These are phyloP conservation scores for Ascaphus truei DNA, from an alignment of 2,113 vertebrate species.

Conservation along the genomic window DNA sequence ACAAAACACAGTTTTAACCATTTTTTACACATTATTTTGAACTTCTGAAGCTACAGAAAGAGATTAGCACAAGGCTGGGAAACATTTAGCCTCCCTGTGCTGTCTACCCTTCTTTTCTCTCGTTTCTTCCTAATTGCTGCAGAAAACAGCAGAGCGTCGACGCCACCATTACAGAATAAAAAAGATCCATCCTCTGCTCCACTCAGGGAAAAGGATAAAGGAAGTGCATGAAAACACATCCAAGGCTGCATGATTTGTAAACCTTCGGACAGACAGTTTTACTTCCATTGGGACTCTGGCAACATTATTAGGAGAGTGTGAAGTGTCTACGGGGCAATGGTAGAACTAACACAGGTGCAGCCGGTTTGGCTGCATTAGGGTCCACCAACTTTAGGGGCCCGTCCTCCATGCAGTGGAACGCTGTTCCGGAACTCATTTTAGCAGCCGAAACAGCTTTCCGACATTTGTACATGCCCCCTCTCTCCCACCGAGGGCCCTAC, in stretches of 20 bases:
- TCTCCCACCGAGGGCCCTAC: too few relatives aligned
- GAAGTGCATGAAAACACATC: background rate
- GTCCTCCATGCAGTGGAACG: too few relatives aligned
- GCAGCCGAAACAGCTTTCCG: too few relatives aligned
- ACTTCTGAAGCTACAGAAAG: background rate
- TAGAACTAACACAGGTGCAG: too few relatives aligned
- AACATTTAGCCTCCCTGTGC: background rate
- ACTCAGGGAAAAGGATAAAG: background rate
- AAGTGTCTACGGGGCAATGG: too few relatives aligned
- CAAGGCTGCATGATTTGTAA: background rate
- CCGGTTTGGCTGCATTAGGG: too few relatives aligned
- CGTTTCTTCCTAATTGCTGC: background rate
- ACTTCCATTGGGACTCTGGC: background rate
- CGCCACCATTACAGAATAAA: background rate
- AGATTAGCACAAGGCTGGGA: background rate
- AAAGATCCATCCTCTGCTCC: background rate
- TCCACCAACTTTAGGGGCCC: too few relatives aligned
- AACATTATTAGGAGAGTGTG: background rate
- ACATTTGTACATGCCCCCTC: too few relatives aligned
- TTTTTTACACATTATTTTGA: too few relatives aligned
- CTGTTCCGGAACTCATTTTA: too few relatives aligned
- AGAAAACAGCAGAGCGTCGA: background rate
- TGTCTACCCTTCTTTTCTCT: background rate
- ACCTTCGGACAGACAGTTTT: background rate
- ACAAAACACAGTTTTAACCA: too few relatives aligned